Evolutionary conservation across 2,888 invertebrate genomes (phyloP), one percentile per base, ranked within the genome.

Genomic region (Aphrophora alni): DNA sequence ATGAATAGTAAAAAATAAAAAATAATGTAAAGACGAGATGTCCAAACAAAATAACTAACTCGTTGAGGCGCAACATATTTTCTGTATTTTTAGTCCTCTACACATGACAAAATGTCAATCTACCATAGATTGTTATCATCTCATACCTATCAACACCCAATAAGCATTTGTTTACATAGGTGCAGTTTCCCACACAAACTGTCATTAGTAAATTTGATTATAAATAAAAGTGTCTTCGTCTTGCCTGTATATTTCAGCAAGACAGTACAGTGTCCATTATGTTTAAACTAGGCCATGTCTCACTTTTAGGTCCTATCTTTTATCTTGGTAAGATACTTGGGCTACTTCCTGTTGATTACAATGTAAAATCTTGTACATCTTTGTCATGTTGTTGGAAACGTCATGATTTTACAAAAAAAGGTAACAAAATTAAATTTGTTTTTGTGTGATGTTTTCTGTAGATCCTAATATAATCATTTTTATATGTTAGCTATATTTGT

Each of bases 291-390:
- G 33, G 72, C 21, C 78, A 51, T 24, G 38, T 27, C 27, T 71
- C 78, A 26, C 51, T 78, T 38, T 72, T 78, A 72, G 78, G 78
- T 51, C 78, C 78, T 17, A 72, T 78, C 24, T 78, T 78, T 28
- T 72, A 78, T 24, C 38, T 78, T 8, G 21, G 78, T 27, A 78
- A 78, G 26, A 28, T 78, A 0, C 44, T 59, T 12, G 78, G 78
- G 1, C 24, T 78, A n/a, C 33, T 78, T 21, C 78, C 78, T 28
- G 24, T 78, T 12, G n/a, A 73, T 28, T 78, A 72, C 28, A 78
- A 72, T 21, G 10, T n/a, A 21, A 59, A 59, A 21, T 59, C 59
- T 21, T 59, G 59, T 21, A 59, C 59, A 59, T 59, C 59, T 59
- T 59, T 59, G 21, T n/a, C 14, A 21, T 59, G 59, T 21, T 59